Evolutionary conservation across 92 coral and sea anemone genomes (phyloP).

Genomic region (Palythoa grandis): DNA sequence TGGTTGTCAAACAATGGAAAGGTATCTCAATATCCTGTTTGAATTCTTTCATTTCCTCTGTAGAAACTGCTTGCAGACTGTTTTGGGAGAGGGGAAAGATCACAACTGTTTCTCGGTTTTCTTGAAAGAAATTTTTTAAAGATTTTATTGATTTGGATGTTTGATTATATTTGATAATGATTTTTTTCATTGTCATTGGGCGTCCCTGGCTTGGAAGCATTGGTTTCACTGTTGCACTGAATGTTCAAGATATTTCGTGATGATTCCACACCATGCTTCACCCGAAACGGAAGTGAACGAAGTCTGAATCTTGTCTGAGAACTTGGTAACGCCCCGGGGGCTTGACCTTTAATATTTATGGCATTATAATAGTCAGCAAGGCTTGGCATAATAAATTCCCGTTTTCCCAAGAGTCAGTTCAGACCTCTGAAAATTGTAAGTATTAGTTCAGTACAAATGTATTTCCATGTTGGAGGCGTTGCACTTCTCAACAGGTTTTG

Average conservation of each 20-base stretch:
- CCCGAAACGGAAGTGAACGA: conserved; percentile 3
- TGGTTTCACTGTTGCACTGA: background rate
- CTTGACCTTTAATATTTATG: background rate
- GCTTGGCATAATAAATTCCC: too few species aligned
- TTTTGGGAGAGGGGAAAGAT: background rate
- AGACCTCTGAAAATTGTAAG: too few species aligned
- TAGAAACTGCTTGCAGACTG: background rate
- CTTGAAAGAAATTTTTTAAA: background rate
- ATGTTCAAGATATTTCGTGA: background rate
- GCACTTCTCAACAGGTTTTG: too few species aligned
- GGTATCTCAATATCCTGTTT: conserved; percentile 39
- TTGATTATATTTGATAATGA: background rate
- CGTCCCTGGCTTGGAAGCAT: too few species aligned
- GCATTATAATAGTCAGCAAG: background rate
- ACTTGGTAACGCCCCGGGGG: conserved; percentile 5
- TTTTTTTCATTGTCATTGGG: background rate
- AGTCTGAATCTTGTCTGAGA: background rate
- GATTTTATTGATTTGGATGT: background rate
- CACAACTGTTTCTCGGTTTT: background rate
- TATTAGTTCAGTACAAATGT: too few species aligned
- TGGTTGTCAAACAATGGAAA: conserved; percentile 24
- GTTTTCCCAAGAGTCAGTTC: too few species aligned
- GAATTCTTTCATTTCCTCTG: conserved; percentile 44
- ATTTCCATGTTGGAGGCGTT: too few species aligned
- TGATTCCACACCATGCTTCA: background rate